Conservation (phyloP, 2,797 vertebrate species). For the Chaetophractus vellerosus region DNA sequence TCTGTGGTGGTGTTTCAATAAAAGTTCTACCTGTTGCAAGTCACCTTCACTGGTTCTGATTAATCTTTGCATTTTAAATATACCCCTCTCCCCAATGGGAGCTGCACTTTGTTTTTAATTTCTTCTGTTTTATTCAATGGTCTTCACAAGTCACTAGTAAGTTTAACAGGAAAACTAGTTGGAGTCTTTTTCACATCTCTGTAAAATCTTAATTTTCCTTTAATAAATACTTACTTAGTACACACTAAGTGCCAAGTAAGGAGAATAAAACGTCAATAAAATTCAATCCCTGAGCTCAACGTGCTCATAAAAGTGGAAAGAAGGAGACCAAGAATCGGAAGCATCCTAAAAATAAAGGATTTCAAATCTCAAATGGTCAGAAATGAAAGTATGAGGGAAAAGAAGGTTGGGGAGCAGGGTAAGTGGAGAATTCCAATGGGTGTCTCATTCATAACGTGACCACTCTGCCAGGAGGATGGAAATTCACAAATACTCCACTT, state of each 20-base stretch:
- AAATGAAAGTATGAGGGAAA: neutral
- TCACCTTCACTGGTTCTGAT: slow-evolving; percentile 2
- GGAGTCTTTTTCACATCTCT: neutral
- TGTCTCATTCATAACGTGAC: neutral
- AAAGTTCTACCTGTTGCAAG: slow-evolving; percentile 82
- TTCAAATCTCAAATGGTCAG: neutral
- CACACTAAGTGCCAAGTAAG: neutral
- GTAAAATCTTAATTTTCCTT: slow-evolving; percentile 9
- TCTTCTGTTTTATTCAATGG: neutral
- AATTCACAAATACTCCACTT: neutral
- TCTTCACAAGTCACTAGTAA: slow-evolving; percentile 34
- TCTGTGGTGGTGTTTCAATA: slow-evolving; percentile 80
- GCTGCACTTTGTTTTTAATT: slow-evolving; percentile 10
- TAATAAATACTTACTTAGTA: neutral
- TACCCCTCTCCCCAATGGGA: neutral
- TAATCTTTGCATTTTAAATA: slow-evolving; percentile 60
- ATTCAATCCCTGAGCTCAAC: neutral
- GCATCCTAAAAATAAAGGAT: neutral
- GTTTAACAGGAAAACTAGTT: neutral
- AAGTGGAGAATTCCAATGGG: neutral
- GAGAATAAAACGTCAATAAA: slow-evolving; percentile 47
- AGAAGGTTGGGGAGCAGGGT: neutral
- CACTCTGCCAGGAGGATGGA: fast-evolving
- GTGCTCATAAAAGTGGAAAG: neutral
- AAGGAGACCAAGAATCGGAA: slow-evolving; percentile 20